phyloP scores from a whole-genome alignment of 2,797 vertebrate genomes.

The Pantherophis alleghaniensis region DNA sequence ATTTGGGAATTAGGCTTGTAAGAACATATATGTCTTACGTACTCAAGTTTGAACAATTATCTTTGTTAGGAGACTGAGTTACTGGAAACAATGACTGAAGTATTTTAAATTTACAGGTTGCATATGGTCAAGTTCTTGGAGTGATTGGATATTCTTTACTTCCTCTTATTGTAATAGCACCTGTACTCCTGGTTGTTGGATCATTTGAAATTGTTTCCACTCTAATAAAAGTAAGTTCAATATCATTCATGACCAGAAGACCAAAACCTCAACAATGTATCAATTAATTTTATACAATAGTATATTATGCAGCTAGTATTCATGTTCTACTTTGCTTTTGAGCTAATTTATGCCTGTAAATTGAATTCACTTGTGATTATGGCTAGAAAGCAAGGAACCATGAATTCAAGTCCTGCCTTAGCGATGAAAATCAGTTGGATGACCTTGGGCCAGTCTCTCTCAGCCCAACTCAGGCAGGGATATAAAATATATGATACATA shows the following conservation, averaged over 20 bases:
- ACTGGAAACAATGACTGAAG: neutral
- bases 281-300: neutral
- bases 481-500: neutral
- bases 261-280: neutral
- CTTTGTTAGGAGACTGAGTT: neutral
- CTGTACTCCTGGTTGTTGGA: constrained; percentile 89
- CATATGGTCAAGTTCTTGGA: constrained; percentile 95
- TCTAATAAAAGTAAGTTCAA: constrained; percentile 87
- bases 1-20: neutral
- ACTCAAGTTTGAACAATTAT: neutral
- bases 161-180: constrained; percentile 95
- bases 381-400: neutral
- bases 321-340: neutral
- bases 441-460: neutral
- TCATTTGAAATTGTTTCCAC: constrained; percentile 91
- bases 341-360: neutral
- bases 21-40: neutral
- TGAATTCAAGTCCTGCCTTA: neutral
- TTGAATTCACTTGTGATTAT: neutral
- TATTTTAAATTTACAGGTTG: constrained; percentile 82
- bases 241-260: constrained; percentile 3
- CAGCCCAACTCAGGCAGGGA: neutral
- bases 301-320: neutral
- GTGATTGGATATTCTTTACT: constrained; percentile 98
- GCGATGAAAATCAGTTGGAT: neutral